Evolutionary conservation across 2,797 vertebrate species (phyloP).

Genomic region (Natrix natrix): DNA sequence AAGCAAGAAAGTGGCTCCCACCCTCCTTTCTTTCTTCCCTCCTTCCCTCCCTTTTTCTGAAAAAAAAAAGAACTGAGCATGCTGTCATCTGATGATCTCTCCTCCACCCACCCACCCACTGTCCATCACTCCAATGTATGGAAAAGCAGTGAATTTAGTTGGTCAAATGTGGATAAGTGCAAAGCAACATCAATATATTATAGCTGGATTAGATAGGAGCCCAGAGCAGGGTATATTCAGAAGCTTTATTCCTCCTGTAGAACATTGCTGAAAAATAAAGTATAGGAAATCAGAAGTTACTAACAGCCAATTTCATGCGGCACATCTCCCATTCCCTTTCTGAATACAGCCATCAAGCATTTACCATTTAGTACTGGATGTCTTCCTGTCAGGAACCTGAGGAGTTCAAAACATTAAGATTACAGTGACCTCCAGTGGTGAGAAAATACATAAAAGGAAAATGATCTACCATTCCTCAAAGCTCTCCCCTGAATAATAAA

Average conservation of each 20-base stretch:
- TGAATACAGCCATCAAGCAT: neutral
- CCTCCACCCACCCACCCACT: neutral
- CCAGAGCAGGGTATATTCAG: neutral
- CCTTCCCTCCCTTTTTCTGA: neutral
- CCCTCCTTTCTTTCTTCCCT: neutral
- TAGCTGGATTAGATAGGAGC: neutral
- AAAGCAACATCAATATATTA: neutral
- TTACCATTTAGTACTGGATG: neutral
- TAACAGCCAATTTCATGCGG: neutral
- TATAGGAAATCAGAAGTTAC: neutral
- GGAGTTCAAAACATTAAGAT: constrained; percentile 15
- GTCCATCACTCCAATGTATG: neutral
- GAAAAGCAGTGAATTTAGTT: neutral
- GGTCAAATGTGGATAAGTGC: neutral
- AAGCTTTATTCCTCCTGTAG: neutral
- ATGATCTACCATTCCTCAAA: neutral
- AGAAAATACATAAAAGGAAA: constrained; percentile 28
- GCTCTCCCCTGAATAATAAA: neutral
- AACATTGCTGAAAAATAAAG: neutral
- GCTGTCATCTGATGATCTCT: neutral
- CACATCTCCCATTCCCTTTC: neutral
- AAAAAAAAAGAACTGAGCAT: neutral
- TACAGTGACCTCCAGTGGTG: constrained; percentile 70
- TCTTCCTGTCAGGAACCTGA: neutral
- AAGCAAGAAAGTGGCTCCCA: no score